Conservation (phyloP, 2,797 vertebrate species). For the Gallinago solitaria region DNA sequence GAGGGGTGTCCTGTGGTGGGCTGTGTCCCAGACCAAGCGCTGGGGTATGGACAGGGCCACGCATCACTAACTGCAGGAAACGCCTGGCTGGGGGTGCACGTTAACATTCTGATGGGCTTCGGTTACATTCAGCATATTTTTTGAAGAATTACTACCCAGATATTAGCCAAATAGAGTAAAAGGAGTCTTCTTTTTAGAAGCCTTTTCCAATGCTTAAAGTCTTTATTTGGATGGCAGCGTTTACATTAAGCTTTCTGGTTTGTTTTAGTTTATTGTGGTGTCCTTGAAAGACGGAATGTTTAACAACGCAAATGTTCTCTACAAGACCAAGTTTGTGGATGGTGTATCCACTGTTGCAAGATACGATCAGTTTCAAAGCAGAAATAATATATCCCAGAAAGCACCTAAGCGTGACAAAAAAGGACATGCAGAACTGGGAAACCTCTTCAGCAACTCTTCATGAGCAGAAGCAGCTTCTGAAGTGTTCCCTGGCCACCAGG, state of each 20-base stretch:
- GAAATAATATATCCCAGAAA: fast-evolving
- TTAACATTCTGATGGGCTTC: not conserved
- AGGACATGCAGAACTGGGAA: slow-evolving; percentile 56
- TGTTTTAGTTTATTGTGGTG: slow-evolving; percentile 91
- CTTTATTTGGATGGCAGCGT: not conserved
- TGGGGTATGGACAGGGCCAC: not conserved
- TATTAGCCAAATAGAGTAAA: not conserved
- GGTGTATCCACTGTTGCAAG: slow-evolving; percentile 89
- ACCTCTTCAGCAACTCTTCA: fast-evolving
- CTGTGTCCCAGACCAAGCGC: not conserved
- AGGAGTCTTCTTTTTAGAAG: not conserved
- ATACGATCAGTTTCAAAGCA: slow-evolving; percentile 78
- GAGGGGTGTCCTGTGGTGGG: not conserved
- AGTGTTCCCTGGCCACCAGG: not conserved
- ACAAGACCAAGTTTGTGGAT: slow-evolving; percentile 93
- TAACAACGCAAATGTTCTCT: slow-evolving; percentile 95
- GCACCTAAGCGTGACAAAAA: fast-evolving
- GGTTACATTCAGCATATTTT: not conserved
- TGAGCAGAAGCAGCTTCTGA: fast-evolving
- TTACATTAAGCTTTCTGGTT: not conserved
- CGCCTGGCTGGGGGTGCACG: fast-evolving
- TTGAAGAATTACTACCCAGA: not conserved
- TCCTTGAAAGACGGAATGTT: slow-evolving; percentile 99
- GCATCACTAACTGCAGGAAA: not conserved
- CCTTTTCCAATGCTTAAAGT: not conserved